Percentiles rank a stretch among this genome's conserved stretches.
Conservation (phyloP, 2,888 invertebrate species). For the Octonoba sinensis region DNA sequence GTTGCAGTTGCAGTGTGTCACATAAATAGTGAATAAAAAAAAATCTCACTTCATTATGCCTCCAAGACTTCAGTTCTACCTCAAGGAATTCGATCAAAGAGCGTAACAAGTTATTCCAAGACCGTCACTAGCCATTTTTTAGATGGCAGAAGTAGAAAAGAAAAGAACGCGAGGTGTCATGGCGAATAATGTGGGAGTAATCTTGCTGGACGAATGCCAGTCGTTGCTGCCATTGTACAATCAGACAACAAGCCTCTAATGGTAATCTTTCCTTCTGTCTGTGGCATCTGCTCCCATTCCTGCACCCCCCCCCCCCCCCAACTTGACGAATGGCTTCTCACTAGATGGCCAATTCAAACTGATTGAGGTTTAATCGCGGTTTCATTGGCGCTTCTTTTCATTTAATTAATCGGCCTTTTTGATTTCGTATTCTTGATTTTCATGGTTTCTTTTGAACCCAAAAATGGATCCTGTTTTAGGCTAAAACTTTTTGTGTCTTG, state of each 20-base stretch:
- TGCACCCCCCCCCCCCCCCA: background rate
- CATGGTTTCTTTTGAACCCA: too few species aligned
- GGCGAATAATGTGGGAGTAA: slow-evolving; percentile 30
- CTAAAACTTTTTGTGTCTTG: too few species aligned
- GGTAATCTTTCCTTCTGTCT: slow-evolving; percentile 32
- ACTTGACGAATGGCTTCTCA: slow-evolving; percentile 41
- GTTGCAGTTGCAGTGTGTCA: too few species aligned
- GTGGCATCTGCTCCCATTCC: slow-evolving; percentile 29
- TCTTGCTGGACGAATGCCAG: slow-evolving; percentile 42
- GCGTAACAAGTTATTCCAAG: slow-evolving; percentile 60
- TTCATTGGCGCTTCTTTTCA: slow-evolving; percentile 29
- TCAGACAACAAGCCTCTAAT: slow-evolving; percentile 44
- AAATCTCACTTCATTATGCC: too few species aligned
- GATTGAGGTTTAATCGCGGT: slow-evolving; percentile 44
- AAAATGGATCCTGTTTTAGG: too few species aligned
- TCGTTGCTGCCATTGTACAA: slow-evolving; percentile 29
- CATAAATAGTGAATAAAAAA: too few species aligned
- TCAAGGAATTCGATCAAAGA: slow-evolving; percentile 32
- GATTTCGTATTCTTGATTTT: too few species aligned
- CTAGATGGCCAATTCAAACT: slow-evolving; percentile 25
- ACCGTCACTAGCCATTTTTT: slow-evolving; percentile 10
- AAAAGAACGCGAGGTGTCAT: slow-evolving; percentile 5
- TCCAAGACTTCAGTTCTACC: too few species aligned
- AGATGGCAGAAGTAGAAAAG: too few species aligned
- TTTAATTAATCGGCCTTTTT: slow-evolving; percentile 44